Percentiles rank a stretch among this genome's conserved stretches.
These are phyloP conservation scores for Sipha maydis DNA, from an alignment of 2,888 invertebrate species.

Conservation along the genomic window DNA sequence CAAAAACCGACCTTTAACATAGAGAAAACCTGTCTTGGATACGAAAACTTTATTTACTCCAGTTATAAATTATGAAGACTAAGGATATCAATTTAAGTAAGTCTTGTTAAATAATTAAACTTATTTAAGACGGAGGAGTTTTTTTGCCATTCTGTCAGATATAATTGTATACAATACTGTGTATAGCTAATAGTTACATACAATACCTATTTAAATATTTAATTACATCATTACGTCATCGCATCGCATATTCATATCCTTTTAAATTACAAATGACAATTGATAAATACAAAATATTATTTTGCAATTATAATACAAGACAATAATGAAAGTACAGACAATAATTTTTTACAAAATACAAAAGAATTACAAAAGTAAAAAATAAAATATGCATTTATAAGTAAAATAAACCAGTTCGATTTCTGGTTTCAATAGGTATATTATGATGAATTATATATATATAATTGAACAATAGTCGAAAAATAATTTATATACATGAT, in stretches of 20 bases:
- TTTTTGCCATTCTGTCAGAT: no score
- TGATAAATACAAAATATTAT: neutral
- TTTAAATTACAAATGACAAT: neutral
- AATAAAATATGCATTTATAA: neutral
- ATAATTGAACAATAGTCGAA: neutral
- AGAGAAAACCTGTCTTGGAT: no score
- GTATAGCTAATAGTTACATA: no score
- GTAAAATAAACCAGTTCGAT: constrained; percentile 1
- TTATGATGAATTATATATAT: neutral
- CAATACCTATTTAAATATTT: no score
- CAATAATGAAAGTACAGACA: neutral
- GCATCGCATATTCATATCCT: neutral
- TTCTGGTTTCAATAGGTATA: neutral
- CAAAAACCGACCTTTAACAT: no score
- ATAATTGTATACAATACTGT: no score
- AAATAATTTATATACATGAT: neutral
- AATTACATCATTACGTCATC: no score
- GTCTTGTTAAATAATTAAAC: no score
- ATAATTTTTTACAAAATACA: neutral
- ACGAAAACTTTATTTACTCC: no score
- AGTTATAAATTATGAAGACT: no score
- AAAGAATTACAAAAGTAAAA: neutral
- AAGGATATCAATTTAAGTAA: no score
- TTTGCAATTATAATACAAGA: neutral
- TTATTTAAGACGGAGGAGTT: no score